Evolutionary conservation across 2,888 invertebrate species (phyloP), one percentile per base, ranked within the genome.

Genomic region (Latrodectus elegans): DNA sequence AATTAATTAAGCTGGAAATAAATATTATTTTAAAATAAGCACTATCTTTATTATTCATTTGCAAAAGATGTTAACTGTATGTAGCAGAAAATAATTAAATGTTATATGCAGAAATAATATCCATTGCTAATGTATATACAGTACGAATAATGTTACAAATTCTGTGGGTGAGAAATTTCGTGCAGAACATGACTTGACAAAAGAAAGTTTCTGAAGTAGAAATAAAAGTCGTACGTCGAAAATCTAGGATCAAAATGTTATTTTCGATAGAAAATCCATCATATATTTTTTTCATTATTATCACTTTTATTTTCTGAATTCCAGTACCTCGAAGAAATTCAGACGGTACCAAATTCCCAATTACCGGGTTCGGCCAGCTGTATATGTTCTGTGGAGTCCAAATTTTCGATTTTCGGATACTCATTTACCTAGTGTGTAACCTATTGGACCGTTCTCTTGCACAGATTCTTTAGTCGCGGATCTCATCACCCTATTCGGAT

Each of bases 351-450:
- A 26, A 26, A 26, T 73, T 78, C 78, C 78, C 84, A 84, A 84
- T 84, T 84, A 84, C 84, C 49, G 73, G 22, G 84, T 73, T 78
- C 84, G 73, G 22, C 73, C 84, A 84, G 55, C 84, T 84, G 84
- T 84, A 51, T 73, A 55, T 73, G 73, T 68, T 53, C 51, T 15
- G 65, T 51, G 26, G 73, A 64, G 22, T 67, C 22, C 60, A 49
- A 65, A 15, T 74, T 85, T 85, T 85, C 85, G 79, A 85, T 85
- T 85, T 85, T 78, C 85, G 64, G 79, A 75, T 79, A 70, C 74
- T 79, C 79, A 85, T 79, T 85, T 79, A 75, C 79, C 75, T 60
- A 80, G 79, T 64, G 38, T 38, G 60, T n/a, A 60, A 26, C 12
- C 73, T 67, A 51, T 17, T 9, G 52, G 49, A 64, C n/a, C 60